phyloP scores from a whole-genome alignment of 2,113 vertebrate genomes.

The Labeo catla region DNA sequence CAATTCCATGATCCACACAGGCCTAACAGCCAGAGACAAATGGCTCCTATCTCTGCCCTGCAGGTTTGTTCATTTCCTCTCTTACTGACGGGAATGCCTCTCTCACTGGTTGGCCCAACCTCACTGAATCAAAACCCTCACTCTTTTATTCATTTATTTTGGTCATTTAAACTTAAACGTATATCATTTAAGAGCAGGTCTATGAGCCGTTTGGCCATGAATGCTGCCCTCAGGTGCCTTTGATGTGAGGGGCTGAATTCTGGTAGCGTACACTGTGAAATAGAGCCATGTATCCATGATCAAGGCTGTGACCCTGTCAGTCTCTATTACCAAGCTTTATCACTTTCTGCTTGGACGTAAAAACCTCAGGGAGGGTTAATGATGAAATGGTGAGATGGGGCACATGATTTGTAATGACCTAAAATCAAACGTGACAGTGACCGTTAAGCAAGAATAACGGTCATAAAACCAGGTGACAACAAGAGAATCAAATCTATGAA shows the following conservation, averaged over 20 bases:
- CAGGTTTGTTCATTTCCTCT: conserved; percentile 17
- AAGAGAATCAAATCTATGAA: conserved; percentile 20
- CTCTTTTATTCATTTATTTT: conserved; percentile 32
- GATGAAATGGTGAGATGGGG: neutral
- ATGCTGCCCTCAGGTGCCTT: neutral
- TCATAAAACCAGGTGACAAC: neutral
- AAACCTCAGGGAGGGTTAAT: conserved; percentile 20
- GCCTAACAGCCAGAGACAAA: conserved; percentile 5
- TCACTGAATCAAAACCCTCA: neutral
- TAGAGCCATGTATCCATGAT: conserved; percentile 3
- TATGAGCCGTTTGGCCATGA: conserved; percentile 26
- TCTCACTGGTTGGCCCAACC: conserved; percentile 17
- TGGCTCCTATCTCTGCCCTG: neutral
- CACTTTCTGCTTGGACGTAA: conserved; percentile 19
- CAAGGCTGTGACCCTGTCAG: conserved; percentile 35
- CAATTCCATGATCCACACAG: neutral
- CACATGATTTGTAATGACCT: conserved; percentile 21
- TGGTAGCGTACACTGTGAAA: neutral
- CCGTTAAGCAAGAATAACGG: neutral
- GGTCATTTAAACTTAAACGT: neutral
- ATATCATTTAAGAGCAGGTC: conserved; percentile 22
- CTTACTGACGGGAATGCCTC: neutral
- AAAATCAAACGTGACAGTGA: conserved; percentile 33
- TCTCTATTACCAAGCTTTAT: conserved; percentile 25
- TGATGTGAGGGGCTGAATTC: neutral